A percentile compares a stretch with the other conserved stretches of the same genome.
Conservation (phyloP, 2,888 invertebrate species). For the Cheilosia vernalis region DNA sequence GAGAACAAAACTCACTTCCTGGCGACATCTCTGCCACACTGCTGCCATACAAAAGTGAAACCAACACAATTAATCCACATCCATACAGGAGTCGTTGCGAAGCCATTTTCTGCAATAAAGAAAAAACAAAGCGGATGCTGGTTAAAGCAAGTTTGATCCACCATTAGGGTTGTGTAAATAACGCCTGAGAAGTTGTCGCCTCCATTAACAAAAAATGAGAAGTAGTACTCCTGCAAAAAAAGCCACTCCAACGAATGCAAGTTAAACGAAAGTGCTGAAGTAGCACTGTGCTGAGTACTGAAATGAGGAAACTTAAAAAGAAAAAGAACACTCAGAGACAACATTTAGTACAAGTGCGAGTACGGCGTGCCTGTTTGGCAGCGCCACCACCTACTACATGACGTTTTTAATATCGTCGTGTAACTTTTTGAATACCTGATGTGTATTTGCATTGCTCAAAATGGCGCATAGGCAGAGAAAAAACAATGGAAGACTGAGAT, state of each 20-base stretch:
- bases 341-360: slow-evolving; percentile 30
- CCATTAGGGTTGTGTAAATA: slow-evolving; percentile 61
- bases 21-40: slow-evolving; percentile 76
- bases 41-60: slow-evolving; percentile 56
- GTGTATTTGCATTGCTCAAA: slow-evolving; percentile 50
- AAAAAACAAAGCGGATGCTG: slow-evolving; percentile 30
- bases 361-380: slow-evolving; percentile 14
- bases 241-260: slow-evolving; percentile 49
- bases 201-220: not conserved
- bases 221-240: slow-evolving; percentile 7
- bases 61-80: slow-evolving; percentile 64
- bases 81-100: slow-evolving; percentile 67
- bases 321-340: slow-evolving; percentile 28
- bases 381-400: slow-evolving; percentile 8
- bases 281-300: slow-evolving; percentile 18
- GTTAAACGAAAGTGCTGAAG: slow-evolving; percentile 53
- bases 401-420: slow-evolving; percentile 40
- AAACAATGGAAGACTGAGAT: slow-evolving; percentile 4
- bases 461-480: slow-evolving; percentile 2
- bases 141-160: slow-evolving; percentile 48
- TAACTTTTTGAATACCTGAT: slow-evolving; percentile 64
- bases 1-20: slow-evolving; percentile 70
- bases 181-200: slow-evolving; percentile 36
- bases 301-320: slow-evolving; percentile 55
- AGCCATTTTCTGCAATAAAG: slow-evolving; percentile 67